Evolutionary conservation across 1,140 invertebrate species (phyloP).

Genomic region (Acromyrmex echinatior): DNA sequence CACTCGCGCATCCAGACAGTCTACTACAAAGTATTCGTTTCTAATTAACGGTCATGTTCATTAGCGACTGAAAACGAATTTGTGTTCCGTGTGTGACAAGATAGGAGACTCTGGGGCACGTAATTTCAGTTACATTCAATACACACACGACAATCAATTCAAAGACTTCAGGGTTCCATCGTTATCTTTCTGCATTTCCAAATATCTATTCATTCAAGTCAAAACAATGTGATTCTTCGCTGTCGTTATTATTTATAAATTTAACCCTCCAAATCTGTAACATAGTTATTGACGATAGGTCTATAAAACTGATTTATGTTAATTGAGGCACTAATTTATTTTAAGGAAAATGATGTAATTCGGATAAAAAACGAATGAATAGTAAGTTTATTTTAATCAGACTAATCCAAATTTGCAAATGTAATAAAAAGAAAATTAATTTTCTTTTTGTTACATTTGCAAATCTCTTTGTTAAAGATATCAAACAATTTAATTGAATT

Average conservation of each 20-base stretch:
- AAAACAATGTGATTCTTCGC: background rate
- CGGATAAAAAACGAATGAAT: too few relatives aligned
- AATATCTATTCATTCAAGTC: background rate
- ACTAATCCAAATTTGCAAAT: too few relatives aligned
- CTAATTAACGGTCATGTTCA: slow-evolving; percentile 70
- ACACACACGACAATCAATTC: slow-evolving; percentile 3
- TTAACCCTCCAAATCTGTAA: background rate
- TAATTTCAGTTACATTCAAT: slow-evolving; percentile 29
- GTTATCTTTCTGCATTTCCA: background rate
- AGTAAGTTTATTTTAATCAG: too few relatives aligned
- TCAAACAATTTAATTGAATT: too few relatives aligned
- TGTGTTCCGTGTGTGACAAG: slow-evolving; percentile 43
- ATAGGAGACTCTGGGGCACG: slow-evolving; percentile 33
- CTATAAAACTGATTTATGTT: too few relatives aligned
- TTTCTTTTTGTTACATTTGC: too few relatives aligned
- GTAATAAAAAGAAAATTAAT: too few relatives aligned
- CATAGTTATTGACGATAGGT: too few relatives aligned
- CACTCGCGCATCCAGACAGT: slow-evolving; percentile 52
- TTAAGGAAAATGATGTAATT: too few relatives aligned
- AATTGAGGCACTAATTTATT: too few relatives aligned
- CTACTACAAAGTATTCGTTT: slow-evolving; percentile 63
- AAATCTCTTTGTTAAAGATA: too few relatives aligned
- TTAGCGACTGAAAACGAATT: slow-evolving; percentile 64
- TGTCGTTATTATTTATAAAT: background rate
- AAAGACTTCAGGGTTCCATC: slow-evolving; percentile 6